A percentile compares a stretch with the other conserved stretches of the same genome.
These are phyloP conservation scores for Melinaea marsaeus DNA, from an alignment of 2,888 invertebrate genomes.

Conservation along the genomic window DNA sequence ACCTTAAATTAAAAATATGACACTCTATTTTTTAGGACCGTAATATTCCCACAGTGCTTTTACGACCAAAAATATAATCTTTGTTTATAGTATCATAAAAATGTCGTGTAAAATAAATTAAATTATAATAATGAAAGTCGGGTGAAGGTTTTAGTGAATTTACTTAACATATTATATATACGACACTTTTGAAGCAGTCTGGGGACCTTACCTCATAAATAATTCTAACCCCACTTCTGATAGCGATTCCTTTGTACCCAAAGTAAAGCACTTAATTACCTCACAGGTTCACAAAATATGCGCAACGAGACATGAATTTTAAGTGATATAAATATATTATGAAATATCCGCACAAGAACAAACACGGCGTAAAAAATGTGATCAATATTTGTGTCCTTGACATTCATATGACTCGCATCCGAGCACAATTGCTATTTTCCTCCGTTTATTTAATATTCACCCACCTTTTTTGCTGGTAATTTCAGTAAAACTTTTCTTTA, in stretches of 20 bases:
- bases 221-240: constrained; percentile 54
- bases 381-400: constrained; percentile 74
- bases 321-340: constrained; percentile 27
- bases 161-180: constrained; percentile 40
- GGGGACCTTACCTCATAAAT: constrained; percentile 64
- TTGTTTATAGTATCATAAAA: constrained; percentile 26
- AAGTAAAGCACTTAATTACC: constrained; percentile 27
- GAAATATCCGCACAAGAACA: constrained; percentile 15
- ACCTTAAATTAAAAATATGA: constrained; percentile 24
- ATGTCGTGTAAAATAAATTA: constrained; percentile 19
- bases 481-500: constrained; percentile 35
- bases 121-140: constrained; percentile 22
- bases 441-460: constrained; percentile 56
- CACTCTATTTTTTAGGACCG: constrained; percentile 16
- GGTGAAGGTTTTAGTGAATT: constrained; percentile 24
- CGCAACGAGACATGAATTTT: no score
- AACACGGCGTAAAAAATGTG: constrained; percentile 38
- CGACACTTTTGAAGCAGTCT: constrained; percentile 45
- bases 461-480: constrained; percentile 48
- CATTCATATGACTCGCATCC: constrained; percentile 54
- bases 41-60: constrained; percentile 19
- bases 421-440: constrained; percentile 47
- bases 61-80: constrained; percentile 23
- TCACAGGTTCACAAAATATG: constrained; percentile 2
- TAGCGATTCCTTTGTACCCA: constrained; percentile 53